Conservation (phyloP, 2,797 vertebrate species). For the Natrix natrix region DNA sequence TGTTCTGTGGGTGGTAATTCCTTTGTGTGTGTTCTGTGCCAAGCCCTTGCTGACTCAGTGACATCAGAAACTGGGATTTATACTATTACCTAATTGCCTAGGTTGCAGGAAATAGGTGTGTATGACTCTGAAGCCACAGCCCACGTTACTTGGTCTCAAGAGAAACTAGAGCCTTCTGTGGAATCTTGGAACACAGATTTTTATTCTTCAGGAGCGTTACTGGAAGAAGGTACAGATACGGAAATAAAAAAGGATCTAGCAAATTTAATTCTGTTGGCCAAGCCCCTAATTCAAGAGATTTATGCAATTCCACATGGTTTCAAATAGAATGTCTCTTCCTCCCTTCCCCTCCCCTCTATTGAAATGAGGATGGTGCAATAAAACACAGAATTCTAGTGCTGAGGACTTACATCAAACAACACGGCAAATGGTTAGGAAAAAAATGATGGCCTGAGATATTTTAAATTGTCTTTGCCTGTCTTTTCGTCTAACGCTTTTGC, state of each 20-base stretch:
- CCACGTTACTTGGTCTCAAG: constrained; percentile 59
- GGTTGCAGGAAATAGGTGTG: constrained; percentile 67
- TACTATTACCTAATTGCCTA: constrained; percentile 68
- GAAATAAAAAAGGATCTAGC: neutral
- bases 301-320: neutral
- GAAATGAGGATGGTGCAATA: constrained; percentile 4
- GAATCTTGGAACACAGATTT: neutral
- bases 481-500: neutral
- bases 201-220: rapidly evolving
- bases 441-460: neutral
- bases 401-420: constrained; percentile 62
- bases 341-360: constrained; percentile 3
- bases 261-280: neutral
- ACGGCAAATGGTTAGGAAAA: neutral
- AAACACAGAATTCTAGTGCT: constrained; percentile 46
- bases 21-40: constrained; percentile 62
- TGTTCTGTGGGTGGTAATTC: constrained; percentile 45
- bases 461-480: neutral
- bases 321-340: neutral
- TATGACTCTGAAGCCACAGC: constrained; percentile 47
- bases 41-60: constrained; percentile 75
- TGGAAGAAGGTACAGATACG: neutral
- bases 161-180: constrained; percentile 48
- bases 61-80: constrained; percentile 69
- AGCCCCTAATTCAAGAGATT: neutral